Evolutionary conservation across 2,888 invertebrate genomes (phyloP).

Genomic region (Scaptomyza flava): DNA sequence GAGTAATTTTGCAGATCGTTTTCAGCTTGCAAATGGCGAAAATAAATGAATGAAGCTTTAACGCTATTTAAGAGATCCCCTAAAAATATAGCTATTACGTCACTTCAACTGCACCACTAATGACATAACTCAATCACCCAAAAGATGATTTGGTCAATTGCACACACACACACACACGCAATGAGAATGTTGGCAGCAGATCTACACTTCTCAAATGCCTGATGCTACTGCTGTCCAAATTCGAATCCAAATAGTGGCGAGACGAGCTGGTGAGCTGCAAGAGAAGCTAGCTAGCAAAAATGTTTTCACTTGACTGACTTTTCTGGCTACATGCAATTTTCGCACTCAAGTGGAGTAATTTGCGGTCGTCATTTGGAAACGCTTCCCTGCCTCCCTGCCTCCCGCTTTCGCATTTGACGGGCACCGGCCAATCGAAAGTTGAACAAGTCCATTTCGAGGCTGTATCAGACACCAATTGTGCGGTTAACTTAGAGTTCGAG

Average conservation of each 20-base stretch:
- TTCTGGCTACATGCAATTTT: constrained; percentile 66
- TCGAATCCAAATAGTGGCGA: constrained; percentile 32
- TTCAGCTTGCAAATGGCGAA: too few species aligned
- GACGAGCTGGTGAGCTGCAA: constrained; percentile 12
- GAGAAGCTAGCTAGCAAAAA: constrained; percentile 40
- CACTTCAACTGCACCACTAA: not conserved
- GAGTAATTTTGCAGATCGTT: not conserved
- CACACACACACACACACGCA: constrained; percentile 8
- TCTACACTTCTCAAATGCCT: constrained; percentile 17
- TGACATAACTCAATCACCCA: constrained; percentile 20
- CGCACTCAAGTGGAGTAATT: constrained; percentile 76
- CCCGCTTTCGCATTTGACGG: constrained; percentile 40
- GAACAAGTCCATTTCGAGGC: constrained; percentile 72
- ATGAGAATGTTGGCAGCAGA: constrained; percentile 17
- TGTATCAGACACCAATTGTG: constrained; percentile 47
- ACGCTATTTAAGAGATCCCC: not conserved
- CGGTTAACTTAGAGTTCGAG: constrained; percentile 14
- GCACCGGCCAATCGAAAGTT: constrained; percentile 65
- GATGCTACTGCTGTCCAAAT: constrained; percentile 35
- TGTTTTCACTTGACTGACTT: constrained; percentile 66
- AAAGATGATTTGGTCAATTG: constrained; percentile 13
- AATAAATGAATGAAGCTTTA: not conserved
- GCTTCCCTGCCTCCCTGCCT: constrained; percentile 8
- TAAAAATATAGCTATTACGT: not conserved
- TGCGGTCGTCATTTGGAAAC: constrained; percentile 65